phyloP scores from a whole-genome alignment of 2,888 invertebrate species.

The Clistopyga incitator region DNA sequence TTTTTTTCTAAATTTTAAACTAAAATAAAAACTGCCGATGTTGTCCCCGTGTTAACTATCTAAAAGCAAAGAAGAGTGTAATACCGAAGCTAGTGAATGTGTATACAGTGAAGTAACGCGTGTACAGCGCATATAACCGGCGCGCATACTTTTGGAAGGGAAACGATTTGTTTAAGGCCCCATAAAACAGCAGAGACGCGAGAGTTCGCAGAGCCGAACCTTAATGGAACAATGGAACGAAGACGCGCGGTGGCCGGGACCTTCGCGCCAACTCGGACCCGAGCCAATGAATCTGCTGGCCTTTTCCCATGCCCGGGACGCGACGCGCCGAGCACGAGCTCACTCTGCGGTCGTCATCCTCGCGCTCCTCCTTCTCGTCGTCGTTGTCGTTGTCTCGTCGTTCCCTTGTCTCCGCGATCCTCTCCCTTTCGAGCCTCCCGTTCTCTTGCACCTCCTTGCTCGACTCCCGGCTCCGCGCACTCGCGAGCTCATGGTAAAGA shows the following conservation, averaged over 20 bases:
- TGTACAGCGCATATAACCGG: not conserved
- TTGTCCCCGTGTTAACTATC: not conserved
- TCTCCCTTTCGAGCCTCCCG: slow-evolving; percentile 48
- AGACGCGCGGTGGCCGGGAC: slow-evolving; percentile 59
- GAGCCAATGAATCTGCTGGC: slow-evolving; percentile 82
- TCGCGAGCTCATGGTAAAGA: slow-evolving; percentile 35
- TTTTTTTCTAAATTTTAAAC: no score
- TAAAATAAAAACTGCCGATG: no score
- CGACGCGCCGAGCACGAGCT: slow-evolving; percentile 60
- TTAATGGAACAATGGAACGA: slow-evolving; percentile 74
- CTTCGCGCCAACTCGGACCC: slow-evolving; percentile 73
- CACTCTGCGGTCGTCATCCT: slow-evolving; percentile 37
- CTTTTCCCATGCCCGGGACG: slow-evolving; percentile 74
- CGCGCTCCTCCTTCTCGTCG: slow-evolving; percentile 10
- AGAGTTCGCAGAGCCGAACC: slow-evolving; percentile 42
- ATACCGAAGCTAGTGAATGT: not conserved
- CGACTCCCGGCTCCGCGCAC: slow-evolving; percentile 33
- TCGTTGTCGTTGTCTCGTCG: slow-evolving; percentile 38
- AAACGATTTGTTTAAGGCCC: slow-evolving; percentile 76
- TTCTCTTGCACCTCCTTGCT: slow-evolving; percentile 38
- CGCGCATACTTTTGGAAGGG: slow-evolving; percentile 61
- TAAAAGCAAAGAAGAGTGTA: not conserved
- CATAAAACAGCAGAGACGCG: slow-evolving; percentile 70
- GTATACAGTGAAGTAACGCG: not conserved
- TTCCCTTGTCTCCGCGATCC: slow-evolving; percentile 47